Evolutionary conservation across 1,140 invertebrate species (phyloP).

Genomic region (Choristoneura fumiferana): DNA sequence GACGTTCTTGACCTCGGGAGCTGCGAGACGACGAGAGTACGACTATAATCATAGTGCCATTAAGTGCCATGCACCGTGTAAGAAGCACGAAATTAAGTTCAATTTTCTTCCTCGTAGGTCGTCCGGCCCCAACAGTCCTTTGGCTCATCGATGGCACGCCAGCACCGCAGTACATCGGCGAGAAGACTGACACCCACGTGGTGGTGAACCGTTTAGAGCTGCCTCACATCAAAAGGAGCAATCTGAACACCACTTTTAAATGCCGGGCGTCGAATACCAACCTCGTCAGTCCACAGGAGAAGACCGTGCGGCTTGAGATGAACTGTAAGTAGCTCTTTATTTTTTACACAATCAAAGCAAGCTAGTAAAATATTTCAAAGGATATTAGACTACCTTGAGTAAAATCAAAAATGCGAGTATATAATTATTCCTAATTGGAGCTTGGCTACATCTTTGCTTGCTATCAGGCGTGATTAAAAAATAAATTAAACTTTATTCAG

Average conservation of each 20-base stretch:
- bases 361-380: too few relatives aligned
- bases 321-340: conserved; percentile 82
- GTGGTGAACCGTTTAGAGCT: conserved; percentile 89
- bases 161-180: conserved; percentile 77
- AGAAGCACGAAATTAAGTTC: too few relatives aligned
- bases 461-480: too few relatives aligned
- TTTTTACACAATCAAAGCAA: conserved; percentile 7
- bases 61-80: too few relatives aligned
- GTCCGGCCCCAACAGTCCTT: conserved; percentile 87
- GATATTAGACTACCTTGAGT: too few relatives aligned
- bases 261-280: conserved; percentile 93
- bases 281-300: conserved; percentile 88
- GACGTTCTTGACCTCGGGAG: too few relatives aligned
- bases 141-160: conserved; percentile 89
- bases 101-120: conserved; percentile 81
- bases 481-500: too few relatives aligned
- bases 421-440: too few relatives aligned
- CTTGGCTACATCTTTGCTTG: too few relatives aligned
- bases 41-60: too few relatives aligned
- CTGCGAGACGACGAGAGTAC: too few relatives aligned
- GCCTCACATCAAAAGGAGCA: conserved; percentile 83
- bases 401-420: too few relatives aligned
- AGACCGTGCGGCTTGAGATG: conserved; percentile 87
- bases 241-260: conserved; percentile 90
- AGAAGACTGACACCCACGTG: conserved; percentile 84